Conservation (phyloP, 2,797 vertebrate genomes). For the Sebastes hubbsi region DNA sequence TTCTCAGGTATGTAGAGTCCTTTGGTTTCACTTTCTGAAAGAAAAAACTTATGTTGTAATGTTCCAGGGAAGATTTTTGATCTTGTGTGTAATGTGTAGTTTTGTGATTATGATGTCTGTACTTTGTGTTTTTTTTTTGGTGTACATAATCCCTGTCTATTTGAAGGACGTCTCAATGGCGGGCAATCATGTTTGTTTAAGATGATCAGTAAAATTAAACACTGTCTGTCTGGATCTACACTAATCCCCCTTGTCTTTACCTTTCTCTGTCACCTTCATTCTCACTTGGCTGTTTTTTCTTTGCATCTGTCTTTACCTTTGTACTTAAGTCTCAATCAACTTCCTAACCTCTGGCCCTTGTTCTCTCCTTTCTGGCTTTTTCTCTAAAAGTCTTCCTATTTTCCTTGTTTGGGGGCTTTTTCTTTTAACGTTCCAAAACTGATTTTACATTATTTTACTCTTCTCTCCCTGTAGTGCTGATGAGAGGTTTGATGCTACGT, state of each 20-base stretch:
- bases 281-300: background rate
- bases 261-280: slow-evolving; percentile 22
- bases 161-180: slow-evolving; percentile 29
- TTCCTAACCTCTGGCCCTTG: background rate
- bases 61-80: background rate
- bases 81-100: slow-evolving; percentile 6
- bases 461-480: slow-evolving; percentile 82
- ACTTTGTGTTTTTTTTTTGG: background rate
- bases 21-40: background rate
- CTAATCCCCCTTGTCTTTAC: slow-evolving; percentile 34
- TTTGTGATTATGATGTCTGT: background rate
- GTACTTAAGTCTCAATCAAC: background rate
- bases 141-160: slow-evolving; percentile 10
- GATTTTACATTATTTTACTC: background rate
- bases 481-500: slow-evolving; percentile 93
- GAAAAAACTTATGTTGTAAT: background rate
- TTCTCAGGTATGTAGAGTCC: background rate
- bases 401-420: background rate
- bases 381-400: background rate
- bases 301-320: background rate
- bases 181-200: slow-evolving; percentile 34
- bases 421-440: background rate
- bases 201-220: slow-evolving; percentile 50
- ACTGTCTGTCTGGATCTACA: slow-evolving; percentile 9
- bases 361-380: background rate